Evolutionary conservation across 2,888 invertebrate genomes (phyloP).

Genomic region (Parelbella ahira): DNA sequence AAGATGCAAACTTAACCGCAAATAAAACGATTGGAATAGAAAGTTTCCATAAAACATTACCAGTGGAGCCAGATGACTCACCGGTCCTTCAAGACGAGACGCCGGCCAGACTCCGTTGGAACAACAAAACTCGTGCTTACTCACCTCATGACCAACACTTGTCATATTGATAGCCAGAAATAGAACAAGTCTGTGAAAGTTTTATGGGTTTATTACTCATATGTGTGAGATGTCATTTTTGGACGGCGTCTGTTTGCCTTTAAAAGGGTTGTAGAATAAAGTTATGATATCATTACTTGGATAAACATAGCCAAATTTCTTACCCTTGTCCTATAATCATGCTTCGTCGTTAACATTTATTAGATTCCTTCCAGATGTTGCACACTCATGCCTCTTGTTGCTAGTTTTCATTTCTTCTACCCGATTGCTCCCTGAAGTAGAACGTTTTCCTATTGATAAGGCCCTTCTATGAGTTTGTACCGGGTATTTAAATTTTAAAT

Average conservation of each 20-base stretch:
- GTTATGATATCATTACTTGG: too few species aligned
- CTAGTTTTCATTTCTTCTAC: too few species aligned
- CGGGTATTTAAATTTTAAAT: too few species aligned
- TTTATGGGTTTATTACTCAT: conserved; percentile 20
- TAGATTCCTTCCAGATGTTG: too few species aligned
- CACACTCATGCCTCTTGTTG: too few species aligned
- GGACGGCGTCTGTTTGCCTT: background rate
- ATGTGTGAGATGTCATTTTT: conserved; percentile 5
- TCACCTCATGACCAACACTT: conserved; percentile 25
- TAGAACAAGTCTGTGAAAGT: conserved; percentile 30
- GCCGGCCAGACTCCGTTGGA: conserved; percentile 34
- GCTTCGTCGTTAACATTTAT: too few species aligned
- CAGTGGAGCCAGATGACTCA: conserved; percentile 26
- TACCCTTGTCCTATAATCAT: too few species aligned
- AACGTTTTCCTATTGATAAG: too few species aligned
- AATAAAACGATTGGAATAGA: conserved; percentile 19
- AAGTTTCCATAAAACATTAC: conserved; percentile 23
- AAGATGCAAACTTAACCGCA: conserved; percentile 15
- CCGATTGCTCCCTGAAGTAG: too few species aligned
- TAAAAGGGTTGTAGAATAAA: too few species aligned
- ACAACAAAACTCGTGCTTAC: conserved; percentile 30
- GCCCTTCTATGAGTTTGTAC: too few species aligned
- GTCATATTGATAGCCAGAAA: conserved; percentile 25
- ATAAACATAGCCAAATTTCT: too few species aligned
- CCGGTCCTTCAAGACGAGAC: conserved; percentile 38